phyloP scores from a whole-genome alignment of 2,113 vertebrate genomes.

The Vidua macroura region DNA sequence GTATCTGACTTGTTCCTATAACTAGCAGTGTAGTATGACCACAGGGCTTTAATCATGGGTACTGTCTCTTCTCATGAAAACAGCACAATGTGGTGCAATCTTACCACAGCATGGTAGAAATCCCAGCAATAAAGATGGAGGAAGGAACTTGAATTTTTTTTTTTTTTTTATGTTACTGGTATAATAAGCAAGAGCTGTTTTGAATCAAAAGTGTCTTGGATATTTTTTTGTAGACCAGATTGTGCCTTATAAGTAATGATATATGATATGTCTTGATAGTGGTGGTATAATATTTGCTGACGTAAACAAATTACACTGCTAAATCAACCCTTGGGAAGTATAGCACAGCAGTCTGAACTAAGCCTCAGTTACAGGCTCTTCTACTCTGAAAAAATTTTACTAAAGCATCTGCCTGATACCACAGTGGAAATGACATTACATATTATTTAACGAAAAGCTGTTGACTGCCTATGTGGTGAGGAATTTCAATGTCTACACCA shows the following conservation, averaged over 20 bases:
- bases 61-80: neutral
- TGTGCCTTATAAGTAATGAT: neutral
- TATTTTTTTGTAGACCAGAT: neutral
- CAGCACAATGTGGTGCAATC: neutral
- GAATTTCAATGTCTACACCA: neutral
- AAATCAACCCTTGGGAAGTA: neutral
- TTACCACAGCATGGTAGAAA: neutral
- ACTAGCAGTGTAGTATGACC: neutral
- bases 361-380: neutral
- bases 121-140: neutral
- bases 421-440: neutral
- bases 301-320: neutral
- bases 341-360: neutral
- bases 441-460: neutral
- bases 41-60: neutral
- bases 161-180: neutral
- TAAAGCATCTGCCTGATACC: neutral
- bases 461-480: neutral
- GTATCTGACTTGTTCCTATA: neutral
- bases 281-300: neutral
- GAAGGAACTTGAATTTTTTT: neutral
- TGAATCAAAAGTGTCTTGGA: neutral
- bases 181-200: neutral
- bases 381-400: neutral
- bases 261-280: neutral